A percentile compares a stretch with the other conserved stretches of the same genome.
Conservation (phyloP, 1,140 invertebrate species). For the Camponotus vicinus region DNA sequence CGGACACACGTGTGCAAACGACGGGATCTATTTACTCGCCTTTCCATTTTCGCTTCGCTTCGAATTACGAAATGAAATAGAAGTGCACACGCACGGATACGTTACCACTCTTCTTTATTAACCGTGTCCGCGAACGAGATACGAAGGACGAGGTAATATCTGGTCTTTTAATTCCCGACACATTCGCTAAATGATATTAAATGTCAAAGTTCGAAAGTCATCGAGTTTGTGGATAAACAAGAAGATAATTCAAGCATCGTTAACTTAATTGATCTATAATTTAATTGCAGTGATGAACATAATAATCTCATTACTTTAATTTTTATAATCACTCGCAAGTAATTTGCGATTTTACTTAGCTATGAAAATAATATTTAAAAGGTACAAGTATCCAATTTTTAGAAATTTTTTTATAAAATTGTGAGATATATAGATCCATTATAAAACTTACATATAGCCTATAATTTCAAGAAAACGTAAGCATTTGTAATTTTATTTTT, state of each 20-base stretch:
- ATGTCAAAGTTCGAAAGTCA: slow-evolving; percentile 43
- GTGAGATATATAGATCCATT: background rate
- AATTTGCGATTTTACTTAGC: background rate
- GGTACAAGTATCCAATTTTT: slow-evolving; percentile 2
- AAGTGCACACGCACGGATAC: slow-evolving; percentile 32
- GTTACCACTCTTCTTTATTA: slow-evolving; percentile 60
- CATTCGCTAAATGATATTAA: slow-evolving; percentile 57
- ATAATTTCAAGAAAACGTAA: background rate
- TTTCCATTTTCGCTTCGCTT: slow-evolving; percentile 39
- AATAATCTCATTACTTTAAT: background rate
- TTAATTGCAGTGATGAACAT: slow-evolving; percentile 26
- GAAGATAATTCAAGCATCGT: slow-evolving; percentile 37
- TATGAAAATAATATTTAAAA: background rate
- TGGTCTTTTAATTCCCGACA: slow-evolving; percentile 19
- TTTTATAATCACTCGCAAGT: slow-evolving; percentile 1
- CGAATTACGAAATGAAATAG: slow-evolving; percentile 61
- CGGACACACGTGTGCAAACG: background rate
- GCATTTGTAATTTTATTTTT: background rate
- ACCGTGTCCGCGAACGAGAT: slow-evolving; percentile 30
- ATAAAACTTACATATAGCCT: background rate
- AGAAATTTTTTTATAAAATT: background rate
- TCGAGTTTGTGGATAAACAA: slow-evolving; percentile 37
- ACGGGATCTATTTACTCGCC: slow-evolving; percentile 37
- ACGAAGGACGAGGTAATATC: slow-evolving; percentile 30
- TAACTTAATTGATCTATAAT: slow-evolving; percentile 48